phyloP scores from a whole-genome alignment of 1,140 invertebrate species.

The Trachymyrmex cornetzi region DNA sequence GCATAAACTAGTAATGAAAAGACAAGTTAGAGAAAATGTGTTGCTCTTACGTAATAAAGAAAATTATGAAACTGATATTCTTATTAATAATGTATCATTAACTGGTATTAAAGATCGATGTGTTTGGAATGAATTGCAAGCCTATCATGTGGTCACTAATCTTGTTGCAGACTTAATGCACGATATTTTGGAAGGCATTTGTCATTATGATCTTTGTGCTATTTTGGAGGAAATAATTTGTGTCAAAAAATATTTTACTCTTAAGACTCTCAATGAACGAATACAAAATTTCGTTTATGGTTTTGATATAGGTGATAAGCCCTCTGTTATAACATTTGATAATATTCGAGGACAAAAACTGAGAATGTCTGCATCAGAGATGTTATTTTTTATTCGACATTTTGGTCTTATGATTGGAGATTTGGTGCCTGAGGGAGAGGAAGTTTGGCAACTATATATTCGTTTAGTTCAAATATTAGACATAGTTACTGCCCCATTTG shows the following conservation, averaged over 20 bases:
- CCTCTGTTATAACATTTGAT: background rate
- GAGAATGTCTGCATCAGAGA: conserved; percentile 40
- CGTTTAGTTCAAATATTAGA: conserved; percentile 2
- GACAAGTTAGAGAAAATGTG: conserved; percentile 9
- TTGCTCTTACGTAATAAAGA: background rate
- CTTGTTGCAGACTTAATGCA: conserved; percentile 31
- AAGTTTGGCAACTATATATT: conserved; percentile 8
- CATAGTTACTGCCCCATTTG: conserved; percentile 22
- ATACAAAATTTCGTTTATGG: conserved; percentile 30
- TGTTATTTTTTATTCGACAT: conserved; percentile 36
- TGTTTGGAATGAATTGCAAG: conserved; percentile 4
- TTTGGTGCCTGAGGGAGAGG: conserved; percentile 7
- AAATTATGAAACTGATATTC: conserved; percentile 34
- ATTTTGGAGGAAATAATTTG: background rate
- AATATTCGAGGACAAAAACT: conserved; percentile 6
- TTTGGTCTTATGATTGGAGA: conserved; percentile 37
- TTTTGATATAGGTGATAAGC: conserved; percentile 15
- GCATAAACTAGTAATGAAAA: conserved; percentile 2
- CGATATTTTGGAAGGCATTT: conserved; percentile 9
- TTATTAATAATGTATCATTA: background rate
- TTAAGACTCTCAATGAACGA: conserved; percentile 18
- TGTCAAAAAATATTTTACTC: conserved; percentile 10
- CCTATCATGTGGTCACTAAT: background rate
- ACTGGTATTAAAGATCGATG: conserved; percentile 1
- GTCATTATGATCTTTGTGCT: conserved; percentile 7